Conservation (phyloP, 2,888 invertebrate species). For the Silvanus unidentatus region DNA sequence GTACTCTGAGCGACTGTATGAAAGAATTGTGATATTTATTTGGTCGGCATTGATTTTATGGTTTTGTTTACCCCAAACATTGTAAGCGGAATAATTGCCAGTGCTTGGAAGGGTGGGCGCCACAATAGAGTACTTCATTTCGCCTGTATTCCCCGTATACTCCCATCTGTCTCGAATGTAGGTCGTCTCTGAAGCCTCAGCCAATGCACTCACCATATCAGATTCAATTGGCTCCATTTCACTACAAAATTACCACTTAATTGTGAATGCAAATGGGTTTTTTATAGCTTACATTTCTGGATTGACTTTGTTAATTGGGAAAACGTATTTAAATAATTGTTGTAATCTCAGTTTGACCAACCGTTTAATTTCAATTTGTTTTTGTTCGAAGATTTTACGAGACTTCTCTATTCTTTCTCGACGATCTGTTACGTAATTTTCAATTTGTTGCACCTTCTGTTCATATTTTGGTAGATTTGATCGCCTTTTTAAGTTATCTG, state of each 20-base stretch:
- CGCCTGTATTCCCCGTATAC: constrained; percentile 61
- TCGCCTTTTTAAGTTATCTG: constrained; percentile 43
- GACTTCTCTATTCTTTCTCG: constrained; percentile 50
- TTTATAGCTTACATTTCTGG: constrained; percentile 25
- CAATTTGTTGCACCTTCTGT: constrained; percentile 56
- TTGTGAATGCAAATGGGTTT: background rate
- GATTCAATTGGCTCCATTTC: constrained; percentile 11
- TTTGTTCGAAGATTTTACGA: constrained; percentile 47
- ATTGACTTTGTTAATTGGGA: constrained; percentile 57
- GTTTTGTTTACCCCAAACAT: constrained; percentile 63
- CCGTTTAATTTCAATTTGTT: constrained; percentile 54
- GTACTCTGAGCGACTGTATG: constrained; percentile 53
- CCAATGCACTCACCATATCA: constrained; percentile 42
- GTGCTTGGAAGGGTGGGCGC: constrained; percentile 79
- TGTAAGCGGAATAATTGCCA: constrained; percentile 76
- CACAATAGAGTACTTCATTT: constrained; percentile 69
- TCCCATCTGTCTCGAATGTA: constrained; percentile 79
- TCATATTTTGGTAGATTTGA: constrained; percentile 57
- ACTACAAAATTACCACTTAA: constrained; percentile 20
- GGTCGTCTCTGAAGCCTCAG: constrained; percentile 72
- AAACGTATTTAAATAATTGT: constrained; percentile 62
- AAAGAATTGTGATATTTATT: constrained; percentile 7
- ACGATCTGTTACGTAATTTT: constrained; percentile 52
- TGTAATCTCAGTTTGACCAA: constrained; percentile 53
- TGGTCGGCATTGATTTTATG: no score